These are phyloP conservation scores for Scytalopus superciliaris DNA, from an alignment of 2,113 vertebrate genomes.

Conservation along the genomic window DNA sequence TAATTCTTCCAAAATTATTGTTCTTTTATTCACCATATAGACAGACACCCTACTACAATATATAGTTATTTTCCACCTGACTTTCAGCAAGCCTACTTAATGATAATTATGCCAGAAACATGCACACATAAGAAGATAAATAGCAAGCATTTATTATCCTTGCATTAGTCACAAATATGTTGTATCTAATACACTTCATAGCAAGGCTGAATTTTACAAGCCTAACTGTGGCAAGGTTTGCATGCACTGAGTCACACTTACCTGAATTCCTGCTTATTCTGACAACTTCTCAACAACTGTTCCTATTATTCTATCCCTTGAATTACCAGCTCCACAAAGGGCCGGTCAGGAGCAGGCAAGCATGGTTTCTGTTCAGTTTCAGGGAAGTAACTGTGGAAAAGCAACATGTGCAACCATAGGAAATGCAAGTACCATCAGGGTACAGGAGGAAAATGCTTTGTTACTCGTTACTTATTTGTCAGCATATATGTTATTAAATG, in stretches of 20 bases:
- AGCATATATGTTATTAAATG: not conserved
- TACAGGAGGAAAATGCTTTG: not conserved
- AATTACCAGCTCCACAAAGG: not conserved
- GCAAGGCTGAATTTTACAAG: not conserved
- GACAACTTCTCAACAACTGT: not conserved
- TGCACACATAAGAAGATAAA: rapidly evolving
- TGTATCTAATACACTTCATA: not conserved
- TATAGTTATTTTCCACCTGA: not conserved
- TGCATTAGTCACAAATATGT: not conserved
- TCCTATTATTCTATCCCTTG: not conserved
- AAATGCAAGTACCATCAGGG: not conserved
- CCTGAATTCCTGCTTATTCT: not conserved
- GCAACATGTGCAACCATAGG: rapidly evolving
- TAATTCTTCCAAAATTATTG: not conserved
- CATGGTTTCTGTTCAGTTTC: not conserved
- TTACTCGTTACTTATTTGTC: not conserved
- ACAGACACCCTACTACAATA: not conserved
- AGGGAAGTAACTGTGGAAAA: not conserved
- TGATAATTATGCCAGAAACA: not conserved
- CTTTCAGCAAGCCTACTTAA: not conserved
- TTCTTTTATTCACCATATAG: not conserved
- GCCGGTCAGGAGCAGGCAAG: not conserved
- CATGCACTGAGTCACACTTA: not conserved
- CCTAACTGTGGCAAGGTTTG: not conserved
- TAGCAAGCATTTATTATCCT: not conserved